phyloP scores from a whole-genome alignment of 2,113 vertebrate genomes.

The Atractosteus spatula region DNA sequence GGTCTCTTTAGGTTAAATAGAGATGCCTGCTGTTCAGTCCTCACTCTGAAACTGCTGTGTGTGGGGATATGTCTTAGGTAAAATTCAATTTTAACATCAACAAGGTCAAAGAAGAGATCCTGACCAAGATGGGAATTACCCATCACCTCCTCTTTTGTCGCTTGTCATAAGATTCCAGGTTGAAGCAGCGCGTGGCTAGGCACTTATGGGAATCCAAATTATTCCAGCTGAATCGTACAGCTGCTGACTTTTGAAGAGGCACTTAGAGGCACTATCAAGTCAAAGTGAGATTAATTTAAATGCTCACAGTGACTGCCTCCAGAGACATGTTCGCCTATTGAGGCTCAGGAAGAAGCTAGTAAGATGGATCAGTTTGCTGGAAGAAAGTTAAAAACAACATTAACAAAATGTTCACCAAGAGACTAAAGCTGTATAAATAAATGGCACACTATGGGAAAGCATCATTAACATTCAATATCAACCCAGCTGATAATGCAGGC shows the following conservation, averaged over 20 bases:
- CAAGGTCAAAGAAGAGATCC: too few species aligned
- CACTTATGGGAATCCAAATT: not conserved
- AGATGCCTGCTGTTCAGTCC: too few species aligned
- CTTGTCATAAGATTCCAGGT: too few species aligned
- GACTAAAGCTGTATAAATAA: not conserved
- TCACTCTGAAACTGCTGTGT: too few species aligned
- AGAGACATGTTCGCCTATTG: not conserved
- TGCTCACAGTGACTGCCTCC: conserved; percentile 1
- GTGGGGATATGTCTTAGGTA: too few species aligned
- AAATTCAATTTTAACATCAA: too few species aligned
- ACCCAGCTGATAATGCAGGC: too few species aligned
- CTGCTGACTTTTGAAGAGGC: conserved; percentile 1
- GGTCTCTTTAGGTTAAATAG: too few species aligned
- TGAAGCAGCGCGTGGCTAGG: too few species aligned
- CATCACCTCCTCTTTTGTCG: too few species aligned
- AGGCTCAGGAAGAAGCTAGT: not conserved
- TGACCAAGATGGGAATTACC: too few species aligned
- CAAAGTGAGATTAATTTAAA: conserved; percentile 21
- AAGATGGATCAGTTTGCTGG: not conserved
- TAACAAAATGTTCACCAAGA: not conserved
- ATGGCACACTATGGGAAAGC: not conserved
- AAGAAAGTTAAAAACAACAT: not conserved
- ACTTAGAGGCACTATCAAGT: conserved; percentile 15
- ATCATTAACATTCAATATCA: too few species aligned
- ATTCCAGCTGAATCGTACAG: not conserved